Evolutionary conservation across 2,888 invertebrate genomes (phyloP).

Genomic region (Agrotis exclamationis): DNA sequence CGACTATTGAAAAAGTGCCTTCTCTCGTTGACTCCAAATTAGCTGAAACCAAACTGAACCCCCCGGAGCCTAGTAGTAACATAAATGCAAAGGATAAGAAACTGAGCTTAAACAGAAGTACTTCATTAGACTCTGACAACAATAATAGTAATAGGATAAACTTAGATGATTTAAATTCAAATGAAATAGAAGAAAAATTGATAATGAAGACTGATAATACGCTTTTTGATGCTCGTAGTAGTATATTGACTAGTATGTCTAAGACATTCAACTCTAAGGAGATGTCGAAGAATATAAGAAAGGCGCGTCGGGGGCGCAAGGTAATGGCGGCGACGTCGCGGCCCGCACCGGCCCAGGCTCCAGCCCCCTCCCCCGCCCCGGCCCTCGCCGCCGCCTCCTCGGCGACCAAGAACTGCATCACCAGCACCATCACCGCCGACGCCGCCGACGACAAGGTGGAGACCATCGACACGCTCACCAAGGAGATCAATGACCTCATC

Average conservation of each 20-base stretch:
- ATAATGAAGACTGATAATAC: conserved; percentile 92
- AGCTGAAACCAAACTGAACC: conserved; percentile 81
- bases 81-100: conserved; percentile 84
- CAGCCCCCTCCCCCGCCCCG: background rate
- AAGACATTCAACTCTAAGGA: conserved; percentile 90
- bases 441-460: conserved; percentile 81
- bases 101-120: conserved; percentile 90
- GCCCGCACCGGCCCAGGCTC: conserved; percentile 54
- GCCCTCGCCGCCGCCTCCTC: conserved; percentile 38
- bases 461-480: conserved; percentile 85
- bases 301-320: conserved; percentile 87
- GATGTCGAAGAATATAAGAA: conserved; percentile 87
- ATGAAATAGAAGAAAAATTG: conserved; percentile 91
- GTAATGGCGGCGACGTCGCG: conserved; percentile 72
- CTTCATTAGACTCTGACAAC: conserved; percentile 90
- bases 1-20: conserved; percentile 90
- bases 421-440: conserved; percentile 70
- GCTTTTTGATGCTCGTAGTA: conserved; percentile 88
- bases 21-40: conserved; percentile 87
- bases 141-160: conserved; percentile 90
- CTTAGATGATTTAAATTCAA: conserved; percentile 87
- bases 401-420: conserved; percentile 54
- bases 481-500: conserved; percentile 88
- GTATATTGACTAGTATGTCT: conserved; percentile 90
- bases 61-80: conserved; percentile 81